A percentile compares a stretch with the other conserved stretches of the same genome.
These are phyloP conservation scores for Abrostola tripartita DNA, from an alignment of 2,888 invertebrate species.

Conservation along the genomic window DNA sequence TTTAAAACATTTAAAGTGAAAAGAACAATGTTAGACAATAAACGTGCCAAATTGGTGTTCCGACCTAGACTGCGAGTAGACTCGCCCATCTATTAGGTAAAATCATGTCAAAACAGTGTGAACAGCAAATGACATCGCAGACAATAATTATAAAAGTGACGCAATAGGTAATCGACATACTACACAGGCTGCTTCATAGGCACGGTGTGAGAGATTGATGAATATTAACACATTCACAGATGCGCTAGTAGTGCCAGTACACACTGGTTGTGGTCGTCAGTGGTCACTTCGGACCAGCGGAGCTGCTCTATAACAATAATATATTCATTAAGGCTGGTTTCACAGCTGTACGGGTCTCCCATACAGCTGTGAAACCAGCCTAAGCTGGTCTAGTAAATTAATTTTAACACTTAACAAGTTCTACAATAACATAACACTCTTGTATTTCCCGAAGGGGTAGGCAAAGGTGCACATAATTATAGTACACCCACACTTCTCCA, in stretches of 20 bases:
- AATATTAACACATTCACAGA: slow-evolving; percentile 46
- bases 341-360: no score
- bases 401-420: no score
- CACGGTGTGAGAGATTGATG: slow-evolving; percentile 46
- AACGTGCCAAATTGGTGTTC: slow-evolving; percentile 61
- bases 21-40: slow-evolving; percentile 49
- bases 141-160: slow-evolving; percentile 64
- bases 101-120: slow-evolving; percentile 49
- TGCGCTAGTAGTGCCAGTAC: slow-evolving; percentile 27
- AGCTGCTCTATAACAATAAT: no score
- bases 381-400: no score
- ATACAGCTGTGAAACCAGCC: no score
- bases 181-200: slow-evolving; percentile 42
- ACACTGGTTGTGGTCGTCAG: slow-evolving; percentile 20
- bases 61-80: slow-evolving; percentile 67
- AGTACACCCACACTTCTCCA: no score
- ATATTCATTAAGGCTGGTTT: no score
- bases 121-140: slow-evolving; percentile 44
- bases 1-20: slow-evolving; percentile 43
- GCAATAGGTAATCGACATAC: slow-evolving; percentile 62
- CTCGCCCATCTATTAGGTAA: slow-evolving; percentile 57
- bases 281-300: slow-evolving; percentile 16
- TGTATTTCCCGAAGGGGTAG: no score
- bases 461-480: no score
- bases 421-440: no score